Evolutionary conservation across 2,113 vertebrate genomes (phyloP).

Genomic region (Lepus timidus): DNA sequence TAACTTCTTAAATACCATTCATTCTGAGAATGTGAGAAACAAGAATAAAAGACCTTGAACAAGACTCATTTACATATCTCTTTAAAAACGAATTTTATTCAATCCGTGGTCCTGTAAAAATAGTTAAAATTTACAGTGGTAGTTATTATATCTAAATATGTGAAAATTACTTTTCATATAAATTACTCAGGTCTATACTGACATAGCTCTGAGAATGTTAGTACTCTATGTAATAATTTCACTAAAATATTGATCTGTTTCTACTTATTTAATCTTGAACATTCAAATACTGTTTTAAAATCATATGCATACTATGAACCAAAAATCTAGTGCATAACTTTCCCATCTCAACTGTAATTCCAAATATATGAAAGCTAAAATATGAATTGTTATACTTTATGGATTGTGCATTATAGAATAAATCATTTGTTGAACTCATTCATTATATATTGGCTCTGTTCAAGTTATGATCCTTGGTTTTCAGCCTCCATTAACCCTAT

Average conservation of each 20-base stretch:
- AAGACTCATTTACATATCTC: slow-evolving; percentile 18
- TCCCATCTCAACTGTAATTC: background rate
- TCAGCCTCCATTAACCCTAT: background rate
- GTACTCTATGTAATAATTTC: background rate
- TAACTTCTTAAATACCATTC: slow-evolving; percentile 54
- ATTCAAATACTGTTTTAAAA: background rate
- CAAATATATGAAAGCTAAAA: slow-evolving; percentile 36
- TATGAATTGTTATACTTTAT: background rate
- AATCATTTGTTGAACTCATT: slow-evolving; percentile 7
- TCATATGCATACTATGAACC: background rate
- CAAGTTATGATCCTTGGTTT: background rate
- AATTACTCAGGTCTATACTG: slow-evolving; percentile 19
- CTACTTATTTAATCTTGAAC: background rate
- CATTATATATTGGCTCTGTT: background rate
- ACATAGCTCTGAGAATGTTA: background rate
- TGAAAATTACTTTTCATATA: slow-evolving; percentile 44
- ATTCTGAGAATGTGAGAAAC: slow-evolving; percentile 39
- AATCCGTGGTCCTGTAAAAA: slow-evolving; percentile 41
- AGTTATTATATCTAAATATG: background rate
- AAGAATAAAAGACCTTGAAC: slow-evolving; percentile 61
- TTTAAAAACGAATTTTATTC: slow-evolving; percentile 59
- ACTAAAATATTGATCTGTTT: slow-evolving; percentile 38
- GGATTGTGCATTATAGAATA: background rate
- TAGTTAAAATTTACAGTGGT: slow-evolving; percentile 53
- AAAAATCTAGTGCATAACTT: background rate